Percentiles rank a stretch among this genome's conserved stretches.
Conservation (phyloP, 2,888 invertebrate genomes). For the Slavum lentiscoides region DNA sequence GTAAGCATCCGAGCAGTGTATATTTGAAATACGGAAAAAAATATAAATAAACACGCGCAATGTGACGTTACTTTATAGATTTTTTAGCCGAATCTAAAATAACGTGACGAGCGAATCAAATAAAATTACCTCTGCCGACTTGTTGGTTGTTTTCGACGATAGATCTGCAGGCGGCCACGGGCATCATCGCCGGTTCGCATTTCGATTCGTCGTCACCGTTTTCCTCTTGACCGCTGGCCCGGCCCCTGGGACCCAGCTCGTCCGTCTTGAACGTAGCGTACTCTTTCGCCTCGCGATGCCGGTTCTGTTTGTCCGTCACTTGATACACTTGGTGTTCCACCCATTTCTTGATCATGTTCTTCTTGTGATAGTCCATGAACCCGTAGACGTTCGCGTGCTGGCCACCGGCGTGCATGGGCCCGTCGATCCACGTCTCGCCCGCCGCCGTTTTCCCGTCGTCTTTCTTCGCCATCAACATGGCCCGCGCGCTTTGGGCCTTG, state of each 20-base stretch:
- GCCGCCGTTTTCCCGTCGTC: conserved; percentile 59
- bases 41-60: too few relatives aligned
- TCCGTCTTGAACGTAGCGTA: conserved; percentile 60
- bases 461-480: conserved; percentile 52
- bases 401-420: conserved; percentile 69
- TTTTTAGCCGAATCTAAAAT: too few relatives aligned
- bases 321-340: conserved; percentile 87
- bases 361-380: conserved; percentile 90
- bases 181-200: conserved; percentile 34
- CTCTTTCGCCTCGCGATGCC: conserved; percentile 58
- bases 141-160: conserved; percentile 50
- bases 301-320: conserved; percentile 68
- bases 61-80: not conserved
- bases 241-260: conserved; percentile 64
- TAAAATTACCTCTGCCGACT: conserved; percentile 54
- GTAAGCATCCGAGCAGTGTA: not conserved
- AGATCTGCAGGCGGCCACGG: conserved; percentile 25
- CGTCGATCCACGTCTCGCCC: conserved; percentile 91
- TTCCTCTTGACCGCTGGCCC: conserved; percentile 57
- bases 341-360: conserved; percentile 91
- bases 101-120: too few relatives aligned
- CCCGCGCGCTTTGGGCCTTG: conserved; percentile 77
- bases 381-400: conserved; percentile 66
- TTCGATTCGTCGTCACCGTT: conserved; percentile 54
- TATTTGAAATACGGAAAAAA: too few relatives aligned